phyloP scores from a whole-genome alignment of 2,113 vertebrate species.

The Myrmecophaga tridactyla region DNA sequence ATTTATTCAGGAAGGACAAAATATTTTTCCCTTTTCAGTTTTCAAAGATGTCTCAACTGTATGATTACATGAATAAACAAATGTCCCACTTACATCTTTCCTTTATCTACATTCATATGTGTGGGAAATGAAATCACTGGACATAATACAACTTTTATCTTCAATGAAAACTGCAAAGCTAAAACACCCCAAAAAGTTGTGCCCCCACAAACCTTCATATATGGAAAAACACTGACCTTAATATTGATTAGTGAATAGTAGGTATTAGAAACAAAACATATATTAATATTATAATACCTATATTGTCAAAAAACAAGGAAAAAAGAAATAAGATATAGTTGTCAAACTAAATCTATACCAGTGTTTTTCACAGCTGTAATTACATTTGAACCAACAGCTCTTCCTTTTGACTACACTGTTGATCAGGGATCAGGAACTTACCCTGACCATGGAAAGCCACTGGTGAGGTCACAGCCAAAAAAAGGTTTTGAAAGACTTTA shows the following conservation, averaged over 20 bases:
- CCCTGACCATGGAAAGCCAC: background rate
- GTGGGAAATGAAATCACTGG: background rate
- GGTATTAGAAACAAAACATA: background rate
- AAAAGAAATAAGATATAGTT: background rate
- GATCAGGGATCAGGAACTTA: background rate
- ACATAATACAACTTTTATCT: background rate
- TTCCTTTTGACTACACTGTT: background rate
- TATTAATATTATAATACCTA: background rate
- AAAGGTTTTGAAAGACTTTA: background rate
- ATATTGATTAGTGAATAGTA: slow-evolving; percentile 1
- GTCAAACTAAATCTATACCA: background rate
- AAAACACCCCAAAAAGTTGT: slow-evolving; percentile 1
- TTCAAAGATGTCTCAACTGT: background rate
- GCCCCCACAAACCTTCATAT: background rate
- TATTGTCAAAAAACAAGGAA: background rate
- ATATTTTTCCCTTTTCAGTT: background rate
- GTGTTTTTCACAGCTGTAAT: background rate
- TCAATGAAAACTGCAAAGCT: background rate
- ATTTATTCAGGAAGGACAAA: background rate
- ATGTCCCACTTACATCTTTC: background rate
- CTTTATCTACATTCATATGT: background rate
- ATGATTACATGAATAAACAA: background rate
- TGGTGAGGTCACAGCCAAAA: background rate
- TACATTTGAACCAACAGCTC: background rate
- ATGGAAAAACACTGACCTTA: background rate